Conservation (phyloP, 2,113 vertebrate genomes). For the Fregata magnificens region DNA sequence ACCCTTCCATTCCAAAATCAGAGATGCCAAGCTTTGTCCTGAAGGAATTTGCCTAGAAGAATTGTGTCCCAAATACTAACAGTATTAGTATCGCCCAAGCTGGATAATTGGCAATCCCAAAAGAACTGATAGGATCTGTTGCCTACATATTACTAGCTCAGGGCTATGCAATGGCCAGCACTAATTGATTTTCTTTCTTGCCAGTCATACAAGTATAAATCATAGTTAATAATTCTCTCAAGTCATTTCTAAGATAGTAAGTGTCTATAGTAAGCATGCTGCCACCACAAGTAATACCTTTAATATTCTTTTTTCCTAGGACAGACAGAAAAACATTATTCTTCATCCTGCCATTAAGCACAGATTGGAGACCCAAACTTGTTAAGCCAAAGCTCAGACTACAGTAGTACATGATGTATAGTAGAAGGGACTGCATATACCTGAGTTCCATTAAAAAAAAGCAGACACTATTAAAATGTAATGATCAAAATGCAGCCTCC, state of each 20-base stretch:
- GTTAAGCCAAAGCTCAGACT: neutral
- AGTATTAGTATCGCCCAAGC: neutral
- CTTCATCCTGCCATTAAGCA: neutral
- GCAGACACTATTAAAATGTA: neutral
- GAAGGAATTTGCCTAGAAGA: neutral
- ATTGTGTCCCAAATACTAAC: neutral
- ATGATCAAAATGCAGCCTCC: neutral
- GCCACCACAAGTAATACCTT: neutral
- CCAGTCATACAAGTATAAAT: neutral
- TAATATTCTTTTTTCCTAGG: neutral
- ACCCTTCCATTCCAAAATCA: neutral
- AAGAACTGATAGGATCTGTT: neutral
- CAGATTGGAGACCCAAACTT: neutral
- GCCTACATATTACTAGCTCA: neutral
- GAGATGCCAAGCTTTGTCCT: neutral
- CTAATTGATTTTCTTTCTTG: slow-evolving; percentile 33
- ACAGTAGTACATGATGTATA: neutral
- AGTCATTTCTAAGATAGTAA: neutral
- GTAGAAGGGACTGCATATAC: neutral
- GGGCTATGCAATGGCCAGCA: neutral
- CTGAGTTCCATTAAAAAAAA: neutral
- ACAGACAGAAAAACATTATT: neutral
- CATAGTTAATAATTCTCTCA: neutral
- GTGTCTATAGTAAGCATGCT: neutral
- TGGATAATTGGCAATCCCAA: neutral